Evolutionary conservation across 2,797 vertebrate genomes (phyloP), one percentile per base, ranked within the genome.

Genomic region (Neopelma chrysocephalum): DNA sequence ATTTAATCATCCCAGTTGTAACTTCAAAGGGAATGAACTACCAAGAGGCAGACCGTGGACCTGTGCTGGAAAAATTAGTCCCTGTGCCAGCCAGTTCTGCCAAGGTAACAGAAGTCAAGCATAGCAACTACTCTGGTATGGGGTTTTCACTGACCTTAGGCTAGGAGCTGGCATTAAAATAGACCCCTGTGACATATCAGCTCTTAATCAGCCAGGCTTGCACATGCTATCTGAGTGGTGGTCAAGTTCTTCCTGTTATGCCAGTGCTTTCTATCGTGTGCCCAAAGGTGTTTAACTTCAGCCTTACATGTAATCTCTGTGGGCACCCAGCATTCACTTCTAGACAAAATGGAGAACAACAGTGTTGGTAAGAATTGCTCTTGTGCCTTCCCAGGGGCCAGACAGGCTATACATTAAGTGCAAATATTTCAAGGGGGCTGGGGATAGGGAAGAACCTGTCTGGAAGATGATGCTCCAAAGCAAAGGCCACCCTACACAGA

Each of bases 21-120:
- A 84, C 82, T 90, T 90, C 65, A 60, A 82, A 89, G 78, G 57
- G 68, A 73, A 54, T 29, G 82, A 89, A 53, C 53, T 92, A 84
- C 50, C 0, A 1, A 76, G 65, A 51, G 82, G 72, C 57, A 89
- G 11, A 7, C 21, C 6, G 32, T 0, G 3, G 81, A 80, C n/a
- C 53, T 50, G 56, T 77, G 56, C 38, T 85, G 71, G 57, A 68
- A 78, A 81, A 57, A 15, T 9, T 29, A 20, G 57, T 82, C 48
- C 18, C 34, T 25, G 25, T 73, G 56, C 90, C 91, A 83, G 42
- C n/a, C 69, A 43, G 34, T 42, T 86, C 84, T 96, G 69, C 65
- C 50, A 57, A 78, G 21, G 66, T 65, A 68, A 31, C 17, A 53
- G 29, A 89, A 91, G 66, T 72, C 75, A 92, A 89, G n/a, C 50